phyloP scores from a whole-genome alignment of 37 sponge, comb jelly and placozoan genomes.

The Beroe forskalii region DNA sequence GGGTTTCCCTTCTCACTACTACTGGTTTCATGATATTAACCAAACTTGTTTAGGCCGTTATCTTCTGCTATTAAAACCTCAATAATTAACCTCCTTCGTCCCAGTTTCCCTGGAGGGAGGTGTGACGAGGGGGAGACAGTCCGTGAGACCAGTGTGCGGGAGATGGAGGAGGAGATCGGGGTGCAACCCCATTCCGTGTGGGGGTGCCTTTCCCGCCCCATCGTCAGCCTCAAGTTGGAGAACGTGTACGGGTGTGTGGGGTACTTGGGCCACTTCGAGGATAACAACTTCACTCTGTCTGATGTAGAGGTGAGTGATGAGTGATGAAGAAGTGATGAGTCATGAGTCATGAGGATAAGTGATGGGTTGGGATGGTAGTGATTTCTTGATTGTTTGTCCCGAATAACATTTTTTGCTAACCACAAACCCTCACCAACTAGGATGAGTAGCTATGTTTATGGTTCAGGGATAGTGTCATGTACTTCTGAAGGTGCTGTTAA shows the following conservation, averaged over 20 bases:
- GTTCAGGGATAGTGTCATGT: background rate
- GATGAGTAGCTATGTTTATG: background rate
- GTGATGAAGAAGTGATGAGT: too few species aligned
- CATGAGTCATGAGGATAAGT: too few species aligned
- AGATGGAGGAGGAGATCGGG: constrained; percentile 60
- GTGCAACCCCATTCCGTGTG: background rate
- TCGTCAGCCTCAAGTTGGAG: constrained; percentile 45
- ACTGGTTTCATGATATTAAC: too few species aligned
- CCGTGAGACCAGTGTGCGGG: constrained; percentile 6
- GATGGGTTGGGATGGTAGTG: too few species aligned
- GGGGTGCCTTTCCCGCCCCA: constrained; percentile 14
- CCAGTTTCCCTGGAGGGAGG: constrained; percentile 54
- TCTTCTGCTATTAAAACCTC: too few species aligned
- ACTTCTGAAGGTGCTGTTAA: background rate
- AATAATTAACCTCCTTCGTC: too few species aligned
- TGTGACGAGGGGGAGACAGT: constrained; percentile 63
- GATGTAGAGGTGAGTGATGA: background rate
- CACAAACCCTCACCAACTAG: background rate
- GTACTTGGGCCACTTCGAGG: constrained; percentile 26
- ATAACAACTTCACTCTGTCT: background rate
- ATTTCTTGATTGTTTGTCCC: too few species aligned
- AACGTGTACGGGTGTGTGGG: constrained; percentile 59
- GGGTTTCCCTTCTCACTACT: too few species aligned
- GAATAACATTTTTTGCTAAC: too few species aligned
- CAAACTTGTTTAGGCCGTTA: too few species aligned